Conservation (phyloP, 1,140 invertebrate species). For the Tribolium castaneum region DNA sequence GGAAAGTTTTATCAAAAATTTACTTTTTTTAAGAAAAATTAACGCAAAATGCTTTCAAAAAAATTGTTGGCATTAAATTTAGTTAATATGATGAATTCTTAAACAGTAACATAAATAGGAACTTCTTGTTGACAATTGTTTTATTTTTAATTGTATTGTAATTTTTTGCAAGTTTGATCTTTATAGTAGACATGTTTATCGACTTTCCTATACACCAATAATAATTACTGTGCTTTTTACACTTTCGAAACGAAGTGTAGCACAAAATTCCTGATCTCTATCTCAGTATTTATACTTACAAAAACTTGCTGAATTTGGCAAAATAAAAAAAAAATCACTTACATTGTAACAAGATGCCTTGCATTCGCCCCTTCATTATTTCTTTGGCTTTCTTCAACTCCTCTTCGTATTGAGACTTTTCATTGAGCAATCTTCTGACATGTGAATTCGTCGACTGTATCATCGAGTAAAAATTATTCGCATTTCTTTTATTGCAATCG, state of each 20-base stretch:
- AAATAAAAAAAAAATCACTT: constrained; percentile 67
- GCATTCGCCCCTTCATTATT: constrained; percentile 82
- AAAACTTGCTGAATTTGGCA: constrained; percentile 34
- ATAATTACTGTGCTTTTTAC: constrained; percentile 14
- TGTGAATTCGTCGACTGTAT: constrained; percentile 94
- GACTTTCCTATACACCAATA: constrained; percentile 21
- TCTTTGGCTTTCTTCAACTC: constrained; percentile 85
- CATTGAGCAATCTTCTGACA: constrained; percentile 82
- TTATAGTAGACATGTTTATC: constrained; percentile 27
- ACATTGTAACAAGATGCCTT: constrained; percentile 86
- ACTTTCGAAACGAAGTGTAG: constrained; percentile 24
- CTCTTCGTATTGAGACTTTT: constrained; percentile 88
- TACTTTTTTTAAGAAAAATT: no score
- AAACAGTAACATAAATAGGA: no score
- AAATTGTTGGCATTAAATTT: no score
- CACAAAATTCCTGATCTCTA: constrained; percentile 15
- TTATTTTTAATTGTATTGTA: no score
- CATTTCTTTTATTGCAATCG: constrained; percentile 89
- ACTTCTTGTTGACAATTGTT: no score
- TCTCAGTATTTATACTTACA: constrained; percentile 44
- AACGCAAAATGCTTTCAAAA: no score
- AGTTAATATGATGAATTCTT: no score
- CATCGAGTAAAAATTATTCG: constrained; percentile 92
- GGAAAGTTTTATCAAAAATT: no score
- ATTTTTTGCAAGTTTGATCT: background rate